Evolutionary conservation across 2,888 invertebrate genomes (phyloP).

Genomic region (Chaetoderma sp.): DNA sequence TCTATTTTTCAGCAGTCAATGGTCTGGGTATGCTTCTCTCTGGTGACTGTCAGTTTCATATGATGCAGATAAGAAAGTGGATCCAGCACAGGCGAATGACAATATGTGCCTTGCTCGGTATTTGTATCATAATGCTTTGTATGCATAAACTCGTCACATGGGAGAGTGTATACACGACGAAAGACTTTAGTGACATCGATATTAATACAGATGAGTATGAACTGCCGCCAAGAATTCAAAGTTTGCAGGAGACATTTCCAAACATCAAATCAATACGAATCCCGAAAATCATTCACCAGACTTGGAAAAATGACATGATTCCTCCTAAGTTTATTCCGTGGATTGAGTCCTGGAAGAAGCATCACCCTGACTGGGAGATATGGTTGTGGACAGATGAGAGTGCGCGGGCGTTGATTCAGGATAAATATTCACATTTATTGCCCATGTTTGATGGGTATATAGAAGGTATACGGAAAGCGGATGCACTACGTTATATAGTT

Average conservation of each 20-base stretch:
- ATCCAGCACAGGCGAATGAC: too few relatives aligned
- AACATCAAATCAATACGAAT: constrained; percentile 38
- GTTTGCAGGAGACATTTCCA: constrained; percentile 45
- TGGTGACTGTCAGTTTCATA: too few relatives aligned
- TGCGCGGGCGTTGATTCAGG: constrained; percentile 53
- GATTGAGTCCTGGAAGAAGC: constrained; percentile 57
- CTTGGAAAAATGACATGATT: constrained; percentile 52
- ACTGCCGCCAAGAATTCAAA: constrained; percentile 33
- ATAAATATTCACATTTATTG: constrained; percentile 52
- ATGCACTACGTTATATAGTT: constrained; percentile 62
- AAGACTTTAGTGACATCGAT: constrained; percentile 44
- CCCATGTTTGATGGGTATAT: constrained; percentile 53
- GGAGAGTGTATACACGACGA: too few relatives aligned
- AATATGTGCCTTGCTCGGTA: too few relatives aligned
- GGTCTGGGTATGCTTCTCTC: too few relatives aligned
- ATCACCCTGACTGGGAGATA: constrained; percentile 65
- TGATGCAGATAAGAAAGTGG: too few relatives aligned
- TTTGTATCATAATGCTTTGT: too few relatives aligned
- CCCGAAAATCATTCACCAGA: constrained; percentile 61
- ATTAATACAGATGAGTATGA: constrained; percentile 42
- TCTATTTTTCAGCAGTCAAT: too few relatives aligned
- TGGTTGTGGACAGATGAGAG: constrained; percentile 66
- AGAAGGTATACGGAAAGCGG: constrained; percentile 58
- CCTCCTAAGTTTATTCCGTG: constrained; percentile 52
- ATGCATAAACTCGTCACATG: too few relatives aligned